Base-by-base conservation (phyloP, 2,888 invertebrate genomes). In the Heliconius ismenius region DNA sequence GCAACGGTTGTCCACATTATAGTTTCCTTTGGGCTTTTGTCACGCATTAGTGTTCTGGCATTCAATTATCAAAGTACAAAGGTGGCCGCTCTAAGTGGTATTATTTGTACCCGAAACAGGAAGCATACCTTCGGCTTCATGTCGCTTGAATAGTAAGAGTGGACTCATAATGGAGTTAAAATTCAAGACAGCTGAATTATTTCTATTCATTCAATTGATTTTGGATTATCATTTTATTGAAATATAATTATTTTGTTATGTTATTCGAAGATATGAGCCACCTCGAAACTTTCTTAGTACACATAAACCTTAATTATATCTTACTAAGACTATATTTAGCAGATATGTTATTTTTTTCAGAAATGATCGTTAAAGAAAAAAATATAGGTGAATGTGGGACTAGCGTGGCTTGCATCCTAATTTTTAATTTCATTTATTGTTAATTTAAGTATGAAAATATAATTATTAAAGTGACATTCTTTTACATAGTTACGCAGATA, bases 91-190 rank as follows among this genome's bases (percentile, higher is more conserved):
- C 85, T 89, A 87, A 90, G 88, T 90, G 86, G 87, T 87, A 88
- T 87, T 89, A 87, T 90, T 89, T 88, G 89, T 90, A 87, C 84
- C 82, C 83, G 82, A 83, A 86, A 86, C 80, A 89, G 90, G 91
- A 91, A 90, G 85, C 86, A 84, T 85, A 85, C 85, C 85, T 87
- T 87, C 88, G 87, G 87, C 87, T 86, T 83, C 86, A 86, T 86
- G 86, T 86, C 87, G 54, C 60, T 60, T 67, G 70, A 58, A 70
- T 60, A 26, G n/a, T 76, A 73, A 74, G 74, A 65, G 62, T 70
- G 60, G 21, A 10, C 36, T 70, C 43, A 75, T 43, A 75, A 28
- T 36, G 62, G 24, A 60, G 10, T 32, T 70, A 32, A 32, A 70
- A 70, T 58, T 70, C n/a, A 70, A 58, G 15, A 32, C 54, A 58